phyloP scores from a whole-genome alignment of 2,888 invertebrate species.

The Sisyra nigra region DNA sequence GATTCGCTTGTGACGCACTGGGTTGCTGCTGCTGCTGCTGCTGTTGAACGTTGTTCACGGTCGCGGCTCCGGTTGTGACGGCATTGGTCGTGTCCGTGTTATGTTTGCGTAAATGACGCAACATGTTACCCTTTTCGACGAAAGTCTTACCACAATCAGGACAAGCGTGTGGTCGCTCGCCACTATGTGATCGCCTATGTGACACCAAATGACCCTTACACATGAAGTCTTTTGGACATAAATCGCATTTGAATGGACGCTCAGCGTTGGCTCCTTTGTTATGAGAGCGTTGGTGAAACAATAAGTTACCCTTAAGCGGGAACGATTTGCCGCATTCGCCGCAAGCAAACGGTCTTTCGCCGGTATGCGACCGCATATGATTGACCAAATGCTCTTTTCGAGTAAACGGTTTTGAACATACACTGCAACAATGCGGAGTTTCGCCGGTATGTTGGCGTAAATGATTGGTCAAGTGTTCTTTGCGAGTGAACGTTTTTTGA shows the following conservation, averaged over 20 bases:
- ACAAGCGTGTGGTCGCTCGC: slow-evolving; percentile 43
- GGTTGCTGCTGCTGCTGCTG: slow-evolving; percentile 12
- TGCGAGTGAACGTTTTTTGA: slow-evolving; percentile 51
- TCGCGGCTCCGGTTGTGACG: slow-evolving; percentile 18
- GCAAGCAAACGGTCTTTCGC: slow-evolving; percentile 70
- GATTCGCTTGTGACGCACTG: slow-evolving; percentile 9
- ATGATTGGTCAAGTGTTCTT: slow-evolving; percentile 56
- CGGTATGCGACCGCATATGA: slow-evolving; percentile 64
- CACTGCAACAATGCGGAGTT: slow-evolving; percentile 53
- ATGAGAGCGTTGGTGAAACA: slow-evolving; percentile 78
- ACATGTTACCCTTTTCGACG: slow-evolving; percentile 65
- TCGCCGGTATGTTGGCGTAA: slow-evolving; percentile 56
- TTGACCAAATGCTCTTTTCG: slow-evolving; percentile 58
- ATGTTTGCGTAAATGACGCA: slow-evolving; percentile 59
- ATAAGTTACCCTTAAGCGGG: slow-evolving; percentile 65
- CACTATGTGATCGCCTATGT: slow-evolving; percentile 66
- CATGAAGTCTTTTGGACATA: slow-evolving; percentile 76
- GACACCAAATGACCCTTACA: slow-evolving; percentile 74
- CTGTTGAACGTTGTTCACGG: slow-evolving; percentile 21
- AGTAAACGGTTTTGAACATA: slow-evolving; percentile 58
- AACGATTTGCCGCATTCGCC: slow-evolving; percentile 77
- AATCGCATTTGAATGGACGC: slow-evolving; percentile 57
- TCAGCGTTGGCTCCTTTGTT: slow-evolving; percentile 53
- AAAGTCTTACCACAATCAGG: slow-evolving; percentile 61
- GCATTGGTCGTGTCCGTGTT: slow-evolving; percentile 29